Evolutionary conservation across 1,140 invertebrate species (phyloP).

Genomic region (Megalopta genalis): DNA sequence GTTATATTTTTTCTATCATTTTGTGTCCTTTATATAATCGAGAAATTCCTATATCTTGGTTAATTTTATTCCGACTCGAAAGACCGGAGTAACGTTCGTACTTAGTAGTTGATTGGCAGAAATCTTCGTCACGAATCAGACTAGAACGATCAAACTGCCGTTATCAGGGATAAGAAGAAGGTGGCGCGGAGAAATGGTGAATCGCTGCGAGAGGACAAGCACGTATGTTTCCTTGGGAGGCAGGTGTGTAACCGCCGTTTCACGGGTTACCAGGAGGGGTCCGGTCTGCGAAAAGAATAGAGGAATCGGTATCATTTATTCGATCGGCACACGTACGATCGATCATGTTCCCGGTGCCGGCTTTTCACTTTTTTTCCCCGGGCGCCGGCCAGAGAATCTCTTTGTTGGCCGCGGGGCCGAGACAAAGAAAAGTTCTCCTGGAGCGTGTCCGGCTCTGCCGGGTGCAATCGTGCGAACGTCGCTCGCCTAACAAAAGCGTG

Average conservation of each 20-base stretch:
- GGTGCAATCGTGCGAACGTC: constrained; percentile 42
- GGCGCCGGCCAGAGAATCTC: constrained; percentile 14
- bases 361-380: neutral
- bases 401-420: constrained; percentile 22
- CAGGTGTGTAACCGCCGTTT: constrained; percentile 36
- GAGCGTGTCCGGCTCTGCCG: constrained; percentile 33
- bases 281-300: neutral
- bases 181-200: constrained; percentile 15
- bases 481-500: constrained; percentile 49
- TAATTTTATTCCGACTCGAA: no score
- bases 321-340: constrained; percentile 13
- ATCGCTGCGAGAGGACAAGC: constrained; percentile 5
- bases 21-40: no score
- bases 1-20: no score
- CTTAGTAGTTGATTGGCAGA: no score
- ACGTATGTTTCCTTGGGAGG: constrained; percentile 16
- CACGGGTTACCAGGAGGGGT: neutral
- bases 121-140: no score
- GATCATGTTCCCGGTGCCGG: constrained; percentile 1
- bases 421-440: constrained; percentile 49
- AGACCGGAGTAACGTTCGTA: no score
- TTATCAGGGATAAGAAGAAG: neutral
- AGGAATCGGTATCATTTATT: constrained; percentile 42
- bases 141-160: no score
- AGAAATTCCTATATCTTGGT: no score